Base-by-base conservation (phyloP, 2,888 invertebrate genomes). In the Ethmia dodecea region DNA sequence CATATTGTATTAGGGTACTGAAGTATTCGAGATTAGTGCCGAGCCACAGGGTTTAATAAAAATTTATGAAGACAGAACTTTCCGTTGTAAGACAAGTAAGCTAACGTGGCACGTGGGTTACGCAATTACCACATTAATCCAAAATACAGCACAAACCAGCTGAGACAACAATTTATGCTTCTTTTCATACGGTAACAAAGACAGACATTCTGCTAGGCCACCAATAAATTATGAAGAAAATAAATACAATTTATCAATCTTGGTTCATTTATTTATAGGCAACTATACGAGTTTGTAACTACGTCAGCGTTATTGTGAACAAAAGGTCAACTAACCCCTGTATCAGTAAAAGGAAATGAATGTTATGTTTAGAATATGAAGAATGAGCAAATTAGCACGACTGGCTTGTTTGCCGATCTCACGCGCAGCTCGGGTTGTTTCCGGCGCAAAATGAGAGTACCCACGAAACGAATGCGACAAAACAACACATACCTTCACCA, bases 381-480 rank as follows among this genome's bases (percentile, higher is more conserved):
- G 49, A 60, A 62, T 31, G 55, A 48, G 53, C 52, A 58, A 55
- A 66, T 68, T 68, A 60, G 64, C 66, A 56, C 62, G 55, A 52
- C 47, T 31, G 31, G 31, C 38, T 52, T 80, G 68, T 80, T 79
- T 79, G 70, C 65, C 37, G 60, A 78, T 81, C 81, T 70, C 80
- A 81, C 77, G 67, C 47, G 46, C 46, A 40, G 50, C 50, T 52
- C 52, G 47, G 48, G 41, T 38, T 45, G 63, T 63, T 68, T 76
- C 75, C 75, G 70, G 68, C 58, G 64, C 60, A 51, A 63, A 62
- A 54, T 48, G 45, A 56, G 2, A 46, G 51, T 52, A 46, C 45
- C 40, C 42, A 42, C 13, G 29, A 14, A n/a, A 13, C 45, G 41
- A 45, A 47, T 38, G 48, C 47, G 47, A 55, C 53, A 47, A 44